Evolutionary conservation across 2,113 vertebrate species (phyloP).

Genomic region (Anser brachyrhynchus): DNA sequence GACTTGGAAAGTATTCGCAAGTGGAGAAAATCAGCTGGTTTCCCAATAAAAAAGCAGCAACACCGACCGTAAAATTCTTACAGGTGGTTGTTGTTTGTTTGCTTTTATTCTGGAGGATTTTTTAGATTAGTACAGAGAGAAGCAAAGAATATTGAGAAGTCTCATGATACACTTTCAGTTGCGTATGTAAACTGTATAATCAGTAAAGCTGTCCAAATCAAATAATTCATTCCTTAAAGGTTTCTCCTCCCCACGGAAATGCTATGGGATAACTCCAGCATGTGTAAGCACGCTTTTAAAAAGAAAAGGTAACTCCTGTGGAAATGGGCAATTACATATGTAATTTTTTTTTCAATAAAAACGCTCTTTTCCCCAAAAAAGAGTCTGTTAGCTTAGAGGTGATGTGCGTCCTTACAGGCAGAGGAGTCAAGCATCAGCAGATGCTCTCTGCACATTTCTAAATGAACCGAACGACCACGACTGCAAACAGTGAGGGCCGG

Average conservation of each 20-base stretch:
- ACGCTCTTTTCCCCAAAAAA: not conserved
- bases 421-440: not conserved
- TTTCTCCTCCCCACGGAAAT: not conserved
- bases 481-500: not conserved
- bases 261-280: not conserved
- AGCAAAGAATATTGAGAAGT: not conserved
- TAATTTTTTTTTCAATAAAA: not conserved
- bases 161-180: not conserved
- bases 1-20: constrained; percentile 31
- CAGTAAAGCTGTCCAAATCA: not conserved
- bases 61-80: not conserved
- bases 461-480: not conserved
- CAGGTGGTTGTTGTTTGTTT: not conserved
- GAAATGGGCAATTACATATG: not conserved
- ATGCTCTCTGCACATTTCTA: not conserved
- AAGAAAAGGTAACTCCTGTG: not conserved
- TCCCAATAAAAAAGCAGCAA: constrained; percentile 2
- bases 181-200: not conserved
- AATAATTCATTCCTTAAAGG: not conserved
- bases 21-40: not conserved
- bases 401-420: not conserved
- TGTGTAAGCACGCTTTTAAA: not conserved
- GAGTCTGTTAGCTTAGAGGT: not conserved
- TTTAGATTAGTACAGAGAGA: not conserved
- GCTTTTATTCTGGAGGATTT: not conserved